Base-by-base conservation (phyloP, 1,140 invertebrate species). In the Nephila pilipes region DNA sequence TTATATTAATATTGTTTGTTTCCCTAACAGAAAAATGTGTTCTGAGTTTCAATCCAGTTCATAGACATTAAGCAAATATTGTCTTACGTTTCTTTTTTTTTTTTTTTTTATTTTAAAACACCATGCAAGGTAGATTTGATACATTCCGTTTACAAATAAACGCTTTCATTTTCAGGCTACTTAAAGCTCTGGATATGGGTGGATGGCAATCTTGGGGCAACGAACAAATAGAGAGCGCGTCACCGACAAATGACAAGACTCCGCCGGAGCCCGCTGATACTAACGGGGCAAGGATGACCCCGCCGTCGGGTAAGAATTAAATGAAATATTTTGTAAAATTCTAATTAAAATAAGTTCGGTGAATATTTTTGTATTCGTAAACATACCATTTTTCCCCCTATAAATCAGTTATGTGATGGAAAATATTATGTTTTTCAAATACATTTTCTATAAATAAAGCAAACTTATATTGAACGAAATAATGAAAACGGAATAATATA, bases 201-300 rank as follows among this genome's bases (percentile, higher is more conserved):
- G 92, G 85, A 16, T 93, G 92, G 92, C 92, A 93, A 29, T 65
- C 92, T 22, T 93, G 92, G 92, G 88, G 69, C 3, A 69, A 46
- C 0, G 92, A 93, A 8, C 92, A 81, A 14, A 25, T 46, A 3
- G 92, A 88, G 12, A 55, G 58, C 14, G 58, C 16, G 0, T 93
- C 92, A 5, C 92, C 92, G 3, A 38, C 85, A 2, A 87, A 80
- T 54, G 85, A 93, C 2, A 93, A 93, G 16, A 85, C 80, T 12
- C 75, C 75, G 20, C 29, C 89, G 16, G 58, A 63, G 6, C 90
- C 83, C 14, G 22, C 54, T 20, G 91, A 93, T 1, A 93, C 91
- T 5, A 93, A 93, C 20, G 91, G 91, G 20, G 63, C 83, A 2
- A 79, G 91, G 18, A 87, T 93, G 83, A 87, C 91, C 0, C 91